These are phyloP conservation scores for Aurelia sp. DNA, from an alignment of 30 jellyfish, hydroid and myxozoan genomes.

Conservation along the genomic window DNA sequence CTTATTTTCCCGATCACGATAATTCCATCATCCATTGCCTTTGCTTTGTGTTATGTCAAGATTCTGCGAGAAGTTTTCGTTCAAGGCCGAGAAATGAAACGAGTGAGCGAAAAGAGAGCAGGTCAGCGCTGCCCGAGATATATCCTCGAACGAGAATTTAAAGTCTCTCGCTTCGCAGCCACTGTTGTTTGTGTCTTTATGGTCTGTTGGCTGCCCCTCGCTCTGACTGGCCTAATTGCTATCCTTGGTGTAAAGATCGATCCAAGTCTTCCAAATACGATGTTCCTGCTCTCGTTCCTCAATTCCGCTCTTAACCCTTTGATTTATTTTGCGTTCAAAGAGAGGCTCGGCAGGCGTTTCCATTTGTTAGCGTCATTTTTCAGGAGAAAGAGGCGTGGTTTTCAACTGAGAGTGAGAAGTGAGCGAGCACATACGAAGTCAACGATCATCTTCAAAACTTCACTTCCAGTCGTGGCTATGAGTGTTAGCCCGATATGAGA, in stretches of 20 bases:
- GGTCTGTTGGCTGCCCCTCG: constrained; percentile 80
- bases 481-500: too few relatives aligned
- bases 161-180: constrained; percentile 58
- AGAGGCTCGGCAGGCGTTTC: constrained; percentile 2
- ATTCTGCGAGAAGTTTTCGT: neutral
- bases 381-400: neutral
- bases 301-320: constrained; percentile 71
- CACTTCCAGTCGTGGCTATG: too few relatives aligned
- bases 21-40: constrained; percentile 8
- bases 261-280: constrained; percentile 4
- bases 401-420: neutral
- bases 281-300: constrained; percentile 48
- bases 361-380: neutral
- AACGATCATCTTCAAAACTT: too few relatives aligned
- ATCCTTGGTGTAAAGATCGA: constrained; percentile 16
- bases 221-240: constrained; percentile 21
- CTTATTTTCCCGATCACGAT: constrained; percentile 16
- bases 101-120: neutral
- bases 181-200: constrained; percentile 52
- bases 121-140: constrained; percentile 3
- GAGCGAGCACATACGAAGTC: too few relatives aligned
- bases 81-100: constrained; percentile 22
- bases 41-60: constrained; percentile 1
- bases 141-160: constrained; percentile 36
- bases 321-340: constrained; percentile 51